Evolutionary conservation across 2,888 invertebrate species (phyloP), one percentile per base, ranked within the genome.

Genomic region (Melitaea athalia): DNA sequence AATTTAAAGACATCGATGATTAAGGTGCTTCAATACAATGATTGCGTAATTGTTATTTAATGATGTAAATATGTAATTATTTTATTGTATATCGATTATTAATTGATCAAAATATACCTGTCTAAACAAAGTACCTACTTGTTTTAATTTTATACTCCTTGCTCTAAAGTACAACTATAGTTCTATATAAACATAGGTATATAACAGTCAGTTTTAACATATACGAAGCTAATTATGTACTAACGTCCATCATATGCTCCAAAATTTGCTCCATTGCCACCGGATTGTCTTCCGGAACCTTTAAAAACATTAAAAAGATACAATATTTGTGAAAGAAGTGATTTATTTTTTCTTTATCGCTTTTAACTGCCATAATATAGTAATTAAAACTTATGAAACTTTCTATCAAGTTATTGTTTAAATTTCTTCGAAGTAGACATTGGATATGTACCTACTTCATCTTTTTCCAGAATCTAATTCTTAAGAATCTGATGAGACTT

Each of bases 251-350:
- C 33, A 90, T 72, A 50, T 88, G 77, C 59, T 87, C 78, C 64
- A 92, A 70, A 72, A 92, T 89, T 38, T 90, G 85, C 67, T 85
- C 81, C 92, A 92, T 92, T n/a, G 91, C 92, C 59, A 75, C 81
- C 47, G 92, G 91, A 64, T 89, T 91, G 67, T 92, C 92, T 82
- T 92, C 89, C 1, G 92, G 92, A 4, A 91, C 85, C 91, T 91
- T 72, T 53, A 53, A 59, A 62, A 42, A 33, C 11, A 38, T 2
- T 14, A 15, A 57, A 33, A 42, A 33, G 24, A 11, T 11, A 15
- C 3, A 17, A 15, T 4, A 17, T 50, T 17, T 8, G 10, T 17
- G 8, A 10, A 8, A 10, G 15, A 50, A 24, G 24, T 24, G 24
- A 24, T 24, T 24, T 24, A 24, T 24, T 24, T 24, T n/a, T 24